Evolutionary conservation across 2,797 vertebrate genomes (phyloP).

Genomic region (Sebastes matsubarae): DNA sequence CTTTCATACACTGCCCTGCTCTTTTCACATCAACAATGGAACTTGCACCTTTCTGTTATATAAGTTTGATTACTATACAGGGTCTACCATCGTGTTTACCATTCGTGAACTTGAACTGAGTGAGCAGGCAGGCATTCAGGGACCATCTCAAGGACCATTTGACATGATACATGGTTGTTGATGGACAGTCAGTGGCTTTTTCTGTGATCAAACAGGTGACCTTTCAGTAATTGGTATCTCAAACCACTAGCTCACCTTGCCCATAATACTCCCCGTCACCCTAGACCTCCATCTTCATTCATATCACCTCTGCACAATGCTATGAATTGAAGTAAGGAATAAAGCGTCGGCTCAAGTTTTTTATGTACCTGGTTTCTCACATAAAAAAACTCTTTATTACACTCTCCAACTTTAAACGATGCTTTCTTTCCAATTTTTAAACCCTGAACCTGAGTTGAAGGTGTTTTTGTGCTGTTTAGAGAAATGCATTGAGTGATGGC

Average conservation of each 20-base stretch:
- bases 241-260: constrained; percentile 40
- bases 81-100: background rate
- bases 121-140: constrained; percentile 16
- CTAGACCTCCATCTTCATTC: background rate
- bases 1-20: background rate
- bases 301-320: background rate
- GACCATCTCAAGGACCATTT: constrained; percentile 54
- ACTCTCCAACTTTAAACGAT: background rate
- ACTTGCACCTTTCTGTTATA: background rate
- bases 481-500: background rate
- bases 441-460: constrained; percentile 5
- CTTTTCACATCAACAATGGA: background rate
- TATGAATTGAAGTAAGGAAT: background rate
- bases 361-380: background rate
- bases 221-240: constrained; percentile 62
- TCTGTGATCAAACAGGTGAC: constrained; percentile 60
- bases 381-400: background rate
- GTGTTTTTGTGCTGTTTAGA: background rate
- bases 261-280: constrained; percentile 14
- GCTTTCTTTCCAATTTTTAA: background rate
- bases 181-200: constrained; percentile 48
- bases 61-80: constrained; percentile 16
- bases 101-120: constrained; percentile 26
- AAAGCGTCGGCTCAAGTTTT: background rate
- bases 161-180: constrained; percentile 46